These are phyloP conservation scores for Theodoxus fluviatilis DNA, from an alignment of 2,888 invertebrate genomes.

Conservation along the genomic window DNA sequence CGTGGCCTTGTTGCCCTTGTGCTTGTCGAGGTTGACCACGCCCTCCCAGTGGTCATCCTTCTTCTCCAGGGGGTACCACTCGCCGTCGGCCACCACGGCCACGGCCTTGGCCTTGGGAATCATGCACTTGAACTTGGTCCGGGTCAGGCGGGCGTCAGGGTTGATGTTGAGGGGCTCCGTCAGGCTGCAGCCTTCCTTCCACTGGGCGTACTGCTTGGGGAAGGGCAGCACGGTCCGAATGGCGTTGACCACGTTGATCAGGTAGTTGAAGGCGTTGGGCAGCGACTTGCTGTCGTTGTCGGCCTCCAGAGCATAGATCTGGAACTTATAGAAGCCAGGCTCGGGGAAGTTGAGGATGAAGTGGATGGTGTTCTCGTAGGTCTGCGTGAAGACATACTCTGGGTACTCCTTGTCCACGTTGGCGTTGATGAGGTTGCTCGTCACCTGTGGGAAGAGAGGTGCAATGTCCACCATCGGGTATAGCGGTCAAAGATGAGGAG, in stretches of 20 bases:
- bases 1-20: constrained; percentile 57
- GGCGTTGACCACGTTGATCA: constrained; percentile 45
- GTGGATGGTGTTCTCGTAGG: constrained; percentile 39
- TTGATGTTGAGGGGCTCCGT: constrained; percentile 43
- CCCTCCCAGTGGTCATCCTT: constrained; percentile 58
- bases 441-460: too few relatives aligned
- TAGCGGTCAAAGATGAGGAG: too few relatives aligned
- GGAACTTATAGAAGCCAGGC: constrained; percentile 58
- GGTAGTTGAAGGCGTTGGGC: constrained; percentile 60
- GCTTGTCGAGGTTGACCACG: constrained; percentile 47
- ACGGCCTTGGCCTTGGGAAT: constrained; percentile 57
- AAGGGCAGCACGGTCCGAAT: constrained; percentile 45
- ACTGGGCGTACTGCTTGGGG: constrained; percentile 61
- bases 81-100: constrained; percentile 55
- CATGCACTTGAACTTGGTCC: constrained; percentile 40
- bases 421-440: constrained; percentile 41
- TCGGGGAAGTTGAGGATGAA: constrained; percentile 42
- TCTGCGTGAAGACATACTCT: constrained; percentile 53
- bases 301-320: constrained; percentile 53
- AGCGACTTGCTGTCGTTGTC: constrained; percentile 53
- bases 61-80: constrained; percentile 59
- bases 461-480: too few relatives aligned
- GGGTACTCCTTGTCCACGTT: constrained; percentile 41
- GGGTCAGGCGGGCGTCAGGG: constrained; percentile 44
- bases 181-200: constrained; percentile 62